These are phyloP conservation scores for Hecatera dysodea DNA, from an alignment of 2,888 invertebrate species.

Conservation along the genomic window DNA sequence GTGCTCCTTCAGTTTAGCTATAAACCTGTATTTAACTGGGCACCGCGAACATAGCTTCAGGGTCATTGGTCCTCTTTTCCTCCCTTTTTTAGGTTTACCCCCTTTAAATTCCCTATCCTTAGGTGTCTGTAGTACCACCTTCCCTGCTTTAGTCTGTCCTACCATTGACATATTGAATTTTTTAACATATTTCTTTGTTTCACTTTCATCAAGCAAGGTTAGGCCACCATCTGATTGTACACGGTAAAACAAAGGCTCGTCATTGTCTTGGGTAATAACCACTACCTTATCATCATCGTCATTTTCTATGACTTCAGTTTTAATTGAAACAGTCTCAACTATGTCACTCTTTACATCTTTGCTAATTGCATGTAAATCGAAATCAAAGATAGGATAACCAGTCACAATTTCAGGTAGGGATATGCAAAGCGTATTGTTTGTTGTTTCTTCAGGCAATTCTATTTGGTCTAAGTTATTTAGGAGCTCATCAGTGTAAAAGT, in stretches of 20 bases:
- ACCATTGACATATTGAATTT: constrained; percentile 25
- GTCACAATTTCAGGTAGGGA: constrained; percentile 72
- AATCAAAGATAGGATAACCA: constrained; percentile 69
- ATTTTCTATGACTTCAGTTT: constrained; percentile 27
- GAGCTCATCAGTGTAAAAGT: constrained; percentile 77
- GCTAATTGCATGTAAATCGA: constrained; percentile 72
- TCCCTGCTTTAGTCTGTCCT: not conserved
- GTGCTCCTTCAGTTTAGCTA: constrained; percentile 82
- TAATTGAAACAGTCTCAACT: not conserved
- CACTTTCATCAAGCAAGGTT: constrained; percentile 57
- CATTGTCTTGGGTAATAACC: constrained; percentile 74
- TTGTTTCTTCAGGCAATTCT: constrained; percentile 66
- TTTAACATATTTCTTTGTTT: constrained; percentile 53
- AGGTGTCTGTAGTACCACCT: not conserved
- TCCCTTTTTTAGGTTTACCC: constrained; percentile 68
- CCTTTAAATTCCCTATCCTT: constrained; percentile 2
- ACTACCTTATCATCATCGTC: constrained; percentile 71
- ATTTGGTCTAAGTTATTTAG: constrained; percentile 70
- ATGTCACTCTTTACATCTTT: constrained; percentile 13
- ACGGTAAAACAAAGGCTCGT: constrained; percentile 68
- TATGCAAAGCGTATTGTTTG: constrained; percentile 75
- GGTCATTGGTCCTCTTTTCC: constrained; percentile 80
- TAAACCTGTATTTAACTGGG: constrained; percentile 82
- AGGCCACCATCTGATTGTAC: constrained; percentile 63
- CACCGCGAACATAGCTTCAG: constrained; percentile 79